These are phyloP conservation scores for Eueides isabella DNA, from an alignment of 1,140 invertebrate genomes.

Conservation along the genomic window DNA sequence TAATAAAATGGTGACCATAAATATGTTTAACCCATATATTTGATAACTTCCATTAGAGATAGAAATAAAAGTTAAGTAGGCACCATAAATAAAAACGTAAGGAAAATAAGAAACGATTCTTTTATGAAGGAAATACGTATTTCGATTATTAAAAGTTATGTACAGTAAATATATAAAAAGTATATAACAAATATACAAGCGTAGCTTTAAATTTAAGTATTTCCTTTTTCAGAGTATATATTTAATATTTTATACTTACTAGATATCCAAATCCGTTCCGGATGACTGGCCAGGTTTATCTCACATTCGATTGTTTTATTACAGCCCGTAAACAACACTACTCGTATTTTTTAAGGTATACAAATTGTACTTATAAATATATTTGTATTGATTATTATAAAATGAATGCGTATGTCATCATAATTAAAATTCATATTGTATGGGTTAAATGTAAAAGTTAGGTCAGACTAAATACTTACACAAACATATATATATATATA, in stretches of 20 bases:
- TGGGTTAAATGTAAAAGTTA: too few relatives aligned
- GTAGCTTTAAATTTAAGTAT: too few relatives aligned
- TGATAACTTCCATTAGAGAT: slow-evolving; percentile 39
- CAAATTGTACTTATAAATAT: not conserved
- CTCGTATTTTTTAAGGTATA: not conserved
- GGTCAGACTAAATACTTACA: too few relatives aligned
- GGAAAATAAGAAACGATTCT: not conserved
- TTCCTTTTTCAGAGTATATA: too few relatives aligned
- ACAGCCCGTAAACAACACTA: not conserved
- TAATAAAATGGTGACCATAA: slow-evolving; percentile 48
- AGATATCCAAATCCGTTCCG: not conserved
- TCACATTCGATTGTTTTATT: not conserved
- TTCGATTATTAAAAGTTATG: not conserved
- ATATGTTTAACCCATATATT: slow-evolving; percentile 45
- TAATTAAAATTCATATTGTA: too few relatives aligned
- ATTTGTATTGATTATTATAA: too few relatives aligned
- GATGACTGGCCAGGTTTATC: slow-evolving; percentile 3
- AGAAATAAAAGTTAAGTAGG: slow-evolving; percentile 37
- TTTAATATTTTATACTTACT: too few relatives aligned
- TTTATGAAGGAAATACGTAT: not conserved
- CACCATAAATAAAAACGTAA: slow-evolving; percentile 25
- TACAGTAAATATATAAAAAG: too few relatives aligned
- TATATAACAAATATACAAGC: too few relatives aligned
- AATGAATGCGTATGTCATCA: too few relatives aligned
- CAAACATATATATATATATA: not conserved